Evolutionary conservation across 2,797 vertebrate species (phyloP), one percentile per base, ranked within the genome.

Genomic region (Manis javanica): DNA sequence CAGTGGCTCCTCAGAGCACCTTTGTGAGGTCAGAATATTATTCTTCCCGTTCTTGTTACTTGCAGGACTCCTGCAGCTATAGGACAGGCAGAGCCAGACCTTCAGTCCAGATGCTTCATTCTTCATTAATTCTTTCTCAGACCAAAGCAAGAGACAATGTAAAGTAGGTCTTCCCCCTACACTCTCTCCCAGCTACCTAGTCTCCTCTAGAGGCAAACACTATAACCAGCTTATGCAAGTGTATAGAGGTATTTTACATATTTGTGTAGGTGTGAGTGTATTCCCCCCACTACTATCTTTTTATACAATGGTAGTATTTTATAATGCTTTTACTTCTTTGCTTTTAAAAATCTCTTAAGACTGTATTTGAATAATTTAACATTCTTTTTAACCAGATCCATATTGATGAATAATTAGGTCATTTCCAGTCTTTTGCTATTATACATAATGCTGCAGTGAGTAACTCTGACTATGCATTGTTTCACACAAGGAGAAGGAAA

Each of bases 311-410:
- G 8, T 29, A 59, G 23, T 18, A 64, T 81, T 69, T 68, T 86
- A 57, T 49, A 63, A 75, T 91, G 13, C 29, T 37, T 15, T 71
- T 84, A 77, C 39, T 84, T 61, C 14, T 51, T 95, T 93, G 39
- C 23, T 71, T 68, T 87, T 24, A 9, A 12, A 74, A 74, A 74
- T 49, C 31, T 10, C 49, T 68, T 71, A 68, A 63, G 34, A 74
- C 59, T 68, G 6, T 53, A 68, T 75, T 69, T n/a, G 24, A 79
- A 37, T 87, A 57, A 72, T 15, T 91, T 53, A 49, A 46, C 31
- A 23, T 59, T 42, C 19, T 75, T 57, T 90, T 77, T 53, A 92
- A 24, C 8, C 19, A 49, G 68, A 75, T 53, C 19, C 24, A 12
- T 53, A 29, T 39, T 39, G 11, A 29, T 84, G n/a, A 34, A n/a